Evolutionary conservation across 2,888 invertebrate species (phyloP).

Genomic region (Barypeithes pellucidus): DNA sequence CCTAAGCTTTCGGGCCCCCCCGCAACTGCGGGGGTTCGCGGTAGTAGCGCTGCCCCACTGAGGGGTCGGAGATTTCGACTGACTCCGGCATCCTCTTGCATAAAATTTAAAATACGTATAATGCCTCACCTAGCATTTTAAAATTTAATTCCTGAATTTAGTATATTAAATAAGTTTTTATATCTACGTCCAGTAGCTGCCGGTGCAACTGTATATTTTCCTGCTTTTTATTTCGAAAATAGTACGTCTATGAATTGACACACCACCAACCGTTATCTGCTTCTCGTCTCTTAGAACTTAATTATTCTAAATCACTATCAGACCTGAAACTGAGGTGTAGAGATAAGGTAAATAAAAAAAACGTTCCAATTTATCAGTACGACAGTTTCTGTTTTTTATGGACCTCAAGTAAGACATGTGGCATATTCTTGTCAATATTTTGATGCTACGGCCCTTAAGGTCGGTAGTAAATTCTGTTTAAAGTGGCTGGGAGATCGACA

Average conservation of each 20-base stretch:
- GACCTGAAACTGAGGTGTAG: constrained; percentile 46
- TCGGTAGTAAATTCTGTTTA: constrained; percentile 39
- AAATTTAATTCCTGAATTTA: too few relatives aligned
- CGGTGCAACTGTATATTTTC: too few relatives aligned
- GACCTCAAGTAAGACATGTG: constrained; percentile 39
- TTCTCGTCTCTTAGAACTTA: constrained; percentile 50
- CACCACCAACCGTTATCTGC: constrained; percentile 43
- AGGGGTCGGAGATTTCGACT: too few relatives aligned
- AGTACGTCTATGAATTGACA: constrained; percentile 18
- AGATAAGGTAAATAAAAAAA: constrained; percentile 49
- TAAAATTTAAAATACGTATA: too few relatives aligned
- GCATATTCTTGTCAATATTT: constrained; percentile 50
- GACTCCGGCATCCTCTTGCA: too few relatives aligned
- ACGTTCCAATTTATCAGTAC: constrained; percentile 1
- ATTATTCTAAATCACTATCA: constrained; percentile 47
- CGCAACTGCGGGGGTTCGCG: too few relatives aligned
- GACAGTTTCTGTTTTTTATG: constrained; percentile 14
- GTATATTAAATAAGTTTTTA: too few relatives aligned
- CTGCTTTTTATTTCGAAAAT: constrained; percentile 8
- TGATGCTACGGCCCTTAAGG: constrained; percentile 45
- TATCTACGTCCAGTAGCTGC: too few relatives aligned
- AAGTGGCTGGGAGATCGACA: constrained; percentile 22
- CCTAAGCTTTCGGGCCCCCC: too few relatives aligned
- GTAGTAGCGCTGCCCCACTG: too few relatives aligned
- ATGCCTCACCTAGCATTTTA: too few relatives aligned